A percentile compares a stretch with the other conserved stretches of the same genome.
Conservation (phyloP, 2,797 vertebrate species). For the Chiloscyllium punctatum region DNA sequence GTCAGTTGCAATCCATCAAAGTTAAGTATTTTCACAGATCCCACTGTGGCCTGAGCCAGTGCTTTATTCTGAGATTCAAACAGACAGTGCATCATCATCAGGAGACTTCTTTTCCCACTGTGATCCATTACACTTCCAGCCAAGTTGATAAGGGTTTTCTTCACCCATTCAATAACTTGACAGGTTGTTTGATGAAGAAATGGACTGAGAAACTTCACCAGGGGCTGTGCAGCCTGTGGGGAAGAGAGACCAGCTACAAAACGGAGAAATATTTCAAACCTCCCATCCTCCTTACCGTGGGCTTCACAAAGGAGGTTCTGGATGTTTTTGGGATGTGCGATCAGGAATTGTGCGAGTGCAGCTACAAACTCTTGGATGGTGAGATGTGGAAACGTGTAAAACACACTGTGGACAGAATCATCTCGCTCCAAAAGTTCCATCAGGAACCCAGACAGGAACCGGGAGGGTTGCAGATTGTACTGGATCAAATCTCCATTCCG, state of each 20-base stretch:
- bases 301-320: too few species aligned
- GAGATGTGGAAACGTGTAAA: constrained; percentile 56
- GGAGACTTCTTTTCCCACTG: neutral
- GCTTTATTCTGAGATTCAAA: neutral
- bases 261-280: too few species aligned
- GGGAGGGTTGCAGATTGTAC: constrained; percentile 45
- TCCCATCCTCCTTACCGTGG: too few species aligned
- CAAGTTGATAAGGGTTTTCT: neutral
- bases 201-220: too few species aligned
- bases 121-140: neutral
- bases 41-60: neutral
- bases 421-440: constrained; percentile 46
- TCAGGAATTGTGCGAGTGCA: constrained; percentile 54
- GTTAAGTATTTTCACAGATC: neutral
- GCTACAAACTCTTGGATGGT: constrained; percentile 57
- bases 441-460: constrained; percentile 42
- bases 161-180: neutral
- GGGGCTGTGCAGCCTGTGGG: too few species aligned
- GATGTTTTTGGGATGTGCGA: constrained; percentile 39
- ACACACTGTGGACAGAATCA: constrained; percentile 39
- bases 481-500: constrained; percentile 45
- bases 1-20: neutral
- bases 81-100: neutral
- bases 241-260: too few species aligned
- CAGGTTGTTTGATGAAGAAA: too few species aligned